Percentiles rank a stretch among this genome's conserved stretches.
phyloP scores from a whole-genome alignment of 2,888 invertebrate genomes.

The Saturnia japonica region DNA sequence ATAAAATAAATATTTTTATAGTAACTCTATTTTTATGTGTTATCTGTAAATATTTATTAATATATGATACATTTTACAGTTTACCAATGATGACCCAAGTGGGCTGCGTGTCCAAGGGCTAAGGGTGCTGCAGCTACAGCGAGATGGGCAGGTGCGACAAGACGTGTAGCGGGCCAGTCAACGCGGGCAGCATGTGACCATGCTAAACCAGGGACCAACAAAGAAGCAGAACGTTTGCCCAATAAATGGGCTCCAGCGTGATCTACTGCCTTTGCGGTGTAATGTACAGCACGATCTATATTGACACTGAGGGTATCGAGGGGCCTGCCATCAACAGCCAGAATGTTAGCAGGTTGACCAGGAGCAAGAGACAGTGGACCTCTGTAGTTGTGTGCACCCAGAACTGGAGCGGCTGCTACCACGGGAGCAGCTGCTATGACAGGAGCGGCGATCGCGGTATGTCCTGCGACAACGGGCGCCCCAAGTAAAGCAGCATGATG shows the following conservation, averaged over 20 bases:
- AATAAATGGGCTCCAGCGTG: conserved; percentile 17
- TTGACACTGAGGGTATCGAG: conserved; percentile 72
- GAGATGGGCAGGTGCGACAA: conserved; percentile 45
- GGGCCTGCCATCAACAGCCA: conserved; percentile 69
- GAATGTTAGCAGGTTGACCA: conserved; percentile 68
- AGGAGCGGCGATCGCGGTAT: conserved; percentile 44
- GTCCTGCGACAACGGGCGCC: conserved; percentile 38
- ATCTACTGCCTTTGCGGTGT: conserved; percentile 57
- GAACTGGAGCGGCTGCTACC: conserved; percentile 36
- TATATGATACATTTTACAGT: conserved; percentile 35
- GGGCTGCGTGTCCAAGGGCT: conserved; percentile 45
- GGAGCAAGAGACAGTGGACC: conserved; percentile 47
- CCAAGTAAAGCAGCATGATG: conserved; percentile 40
- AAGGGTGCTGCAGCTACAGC: conserved; percentile 45
- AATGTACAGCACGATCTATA: conserved; percentile 65
- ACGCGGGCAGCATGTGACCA: conserved; percentile 53
- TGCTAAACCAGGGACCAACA: conserved; percentile 39
- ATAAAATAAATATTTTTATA: conserved; percentile 34
- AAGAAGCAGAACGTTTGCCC: conserved; percentile 20
- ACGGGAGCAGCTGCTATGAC: conserved; percentile 35
- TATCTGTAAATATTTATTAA: conserved; percentile 39
- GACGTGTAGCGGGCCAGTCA: conserved; percentile 45
- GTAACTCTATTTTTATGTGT: conserved; percentile 76
- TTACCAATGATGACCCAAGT: conserved; percentile 55
- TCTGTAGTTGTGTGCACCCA: conserved; percentile 36